A percentile compares a stretch with the other conserved stretches of the same genome.
Evolutionary conservation across 2,113 vertebrate species (phyloP).

Genomic region (Dasyornis broadbenti): DNA sequence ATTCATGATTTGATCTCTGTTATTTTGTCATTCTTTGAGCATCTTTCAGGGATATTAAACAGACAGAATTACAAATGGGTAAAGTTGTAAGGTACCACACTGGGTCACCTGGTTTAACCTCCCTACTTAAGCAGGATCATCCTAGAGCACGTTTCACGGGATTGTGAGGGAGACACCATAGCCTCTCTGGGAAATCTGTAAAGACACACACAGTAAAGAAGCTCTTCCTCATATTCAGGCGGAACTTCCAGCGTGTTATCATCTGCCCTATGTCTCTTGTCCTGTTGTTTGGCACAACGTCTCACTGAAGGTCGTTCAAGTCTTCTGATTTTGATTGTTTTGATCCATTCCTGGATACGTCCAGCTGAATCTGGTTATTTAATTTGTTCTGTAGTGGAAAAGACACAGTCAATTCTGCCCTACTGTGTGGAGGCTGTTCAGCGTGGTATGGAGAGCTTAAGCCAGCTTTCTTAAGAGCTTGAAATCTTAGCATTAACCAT

Average conservation of each 20-base stretch:
- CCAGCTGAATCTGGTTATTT: neutral
- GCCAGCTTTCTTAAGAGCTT: neutral
- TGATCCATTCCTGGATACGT: neutral
- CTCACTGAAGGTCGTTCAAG: neutral
- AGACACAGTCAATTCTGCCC: neutral
- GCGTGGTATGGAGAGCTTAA: neutral
- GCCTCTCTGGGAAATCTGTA: rapidly evolving
- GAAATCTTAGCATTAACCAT: neutral
- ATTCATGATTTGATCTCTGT: neutral
- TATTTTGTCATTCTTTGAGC: neutral
- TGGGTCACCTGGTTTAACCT: neutral
- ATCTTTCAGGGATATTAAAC: neutral
- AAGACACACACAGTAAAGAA: neutral
- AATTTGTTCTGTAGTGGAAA: neutral
- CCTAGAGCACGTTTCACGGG: neutral
- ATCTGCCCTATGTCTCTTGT: neutral
- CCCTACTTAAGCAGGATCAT: neutral
- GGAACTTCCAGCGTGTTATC: neutral
- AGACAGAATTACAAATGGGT: neutral
- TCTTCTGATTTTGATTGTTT: neutral
- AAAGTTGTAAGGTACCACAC: neutral
- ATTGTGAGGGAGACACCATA: neutral
- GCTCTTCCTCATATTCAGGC: neutral
- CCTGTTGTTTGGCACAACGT: neutral
- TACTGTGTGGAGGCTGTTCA: neutral